phyloP scores from a whole-genome alignment of 2,113 vertebrate genomes.

The Vidua chalybeata region DNA sequence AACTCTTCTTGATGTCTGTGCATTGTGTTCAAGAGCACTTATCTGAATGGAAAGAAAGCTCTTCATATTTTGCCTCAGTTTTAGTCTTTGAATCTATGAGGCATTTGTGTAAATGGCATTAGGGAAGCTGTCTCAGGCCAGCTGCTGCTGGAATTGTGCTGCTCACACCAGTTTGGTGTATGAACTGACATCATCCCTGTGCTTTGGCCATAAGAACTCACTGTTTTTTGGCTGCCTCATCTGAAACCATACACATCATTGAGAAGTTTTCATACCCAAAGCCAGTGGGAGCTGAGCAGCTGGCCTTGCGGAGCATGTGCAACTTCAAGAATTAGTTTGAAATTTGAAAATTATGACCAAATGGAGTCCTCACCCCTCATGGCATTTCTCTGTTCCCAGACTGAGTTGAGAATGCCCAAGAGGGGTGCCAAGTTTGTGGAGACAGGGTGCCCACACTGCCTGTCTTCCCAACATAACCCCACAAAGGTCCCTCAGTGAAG shows the following conservation, averaged over 20 bases:
- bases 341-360: not conserved
- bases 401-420: not conserved
- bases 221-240: not conserved
- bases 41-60: not conserved
- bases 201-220: not conserved
- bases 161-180: not conserved
- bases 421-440: not conserved
- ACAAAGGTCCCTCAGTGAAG: rapidly evolving
- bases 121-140: not conserved
- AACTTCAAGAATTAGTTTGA: not conserved
- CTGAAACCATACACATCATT: not conserved
- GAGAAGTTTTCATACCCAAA: not conserved
- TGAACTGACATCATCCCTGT: not conserved
- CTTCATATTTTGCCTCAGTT: not conserved
- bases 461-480: not conserved
- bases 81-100: not conserved
- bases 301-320: not conserved
- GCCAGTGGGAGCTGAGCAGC: not conserved
- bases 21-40: not conserved
- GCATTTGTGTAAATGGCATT: not conserved
- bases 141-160: not conserved
- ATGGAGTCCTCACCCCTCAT: not conserved
- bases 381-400: not conserved
- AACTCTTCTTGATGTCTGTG: not conserved
- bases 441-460: not conserved